A percentile compares a stretch with the other conserved stretches of the same genome.
These are phyloP conservation scores for Leptodactylus fuscus DNA, from an alignment of 2,113 vertebrate genomes.

Conservation along the genomic window DNA sequence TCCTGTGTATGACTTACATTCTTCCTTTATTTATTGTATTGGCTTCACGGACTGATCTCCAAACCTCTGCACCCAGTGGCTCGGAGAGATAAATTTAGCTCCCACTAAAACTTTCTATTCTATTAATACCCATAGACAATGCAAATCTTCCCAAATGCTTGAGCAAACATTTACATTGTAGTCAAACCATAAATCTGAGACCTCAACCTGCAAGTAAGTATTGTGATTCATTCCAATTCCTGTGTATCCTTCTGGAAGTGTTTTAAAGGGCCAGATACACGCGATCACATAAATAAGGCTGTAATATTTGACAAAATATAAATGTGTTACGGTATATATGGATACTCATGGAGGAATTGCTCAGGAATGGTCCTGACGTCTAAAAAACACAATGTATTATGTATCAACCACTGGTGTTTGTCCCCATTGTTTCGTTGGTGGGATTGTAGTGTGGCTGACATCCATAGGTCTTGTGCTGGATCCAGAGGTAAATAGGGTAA, in stretches of 20 bases:
- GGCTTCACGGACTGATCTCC: neutral
- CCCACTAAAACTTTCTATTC: neutral
- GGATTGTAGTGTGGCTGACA: too few relatives aligned
- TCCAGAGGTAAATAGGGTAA: too few relatives aligned
- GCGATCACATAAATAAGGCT: too few relatives aligned
- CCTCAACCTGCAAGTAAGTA: neutral
- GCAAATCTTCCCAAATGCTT: constrained; percentile 34
- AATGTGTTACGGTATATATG: too few relatives aligned
- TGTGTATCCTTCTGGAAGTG: neutral
- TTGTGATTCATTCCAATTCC: constrained; percentile 25
- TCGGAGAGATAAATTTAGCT: constrained; percentile 32
- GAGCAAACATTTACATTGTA: constrained; percentile 49
- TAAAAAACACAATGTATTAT: too few relatives aligned
- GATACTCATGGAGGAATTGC: too few relatives aligned
- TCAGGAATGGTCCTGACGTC: too few relatives aligned
- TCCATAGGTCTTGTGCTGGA: too few relatives aligned
- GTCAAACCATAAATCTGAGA: constrained; percentile 23
- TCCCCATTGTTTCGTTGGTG: too few relatives aligned
- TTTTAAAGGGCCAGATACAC: neutral
- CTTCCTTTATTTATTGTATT: neutral
- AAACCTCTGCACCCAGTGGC: constrained; percentile 9
- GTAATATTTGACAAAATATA: too few relatives aligned
- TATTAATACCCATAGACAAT: constrained; percentile 52
- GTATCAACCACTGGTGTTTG: too few relatives aligned
- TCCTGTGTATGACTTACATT: neutral